A percentile compares a stretch with the other conserved stretches of the same genome.
Evolutionary conservation across 1,140 invertebrate species (phyloP).

Genomic region (Diprion similis): DNA sequence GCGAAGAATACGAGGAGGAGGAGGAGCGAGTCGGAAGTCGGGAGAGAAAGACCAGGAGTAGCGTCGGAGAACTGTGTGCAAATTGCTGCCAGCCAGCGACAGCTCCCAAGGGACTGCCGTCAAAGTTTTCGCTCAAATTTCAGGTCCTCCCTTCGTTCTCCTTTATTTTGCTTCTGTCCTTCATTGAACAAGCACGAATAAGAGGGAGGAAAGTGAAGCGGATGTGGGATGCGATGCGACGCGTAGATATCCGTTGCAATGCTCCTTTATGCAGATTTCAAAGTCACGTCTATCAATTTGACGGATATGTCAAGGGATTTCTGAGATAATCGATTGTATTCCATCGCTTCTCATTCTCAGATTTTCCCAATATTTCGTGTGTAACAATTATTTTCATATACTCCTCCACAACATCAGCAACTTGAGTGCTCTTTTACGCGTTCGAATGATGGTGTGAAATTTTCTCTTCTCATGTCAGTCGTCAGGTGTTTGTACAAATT

Average conservation of each 20-base stretch:
- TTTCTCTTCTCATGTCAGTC: too few relatives aligned
- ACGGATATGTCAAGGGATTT: too few relatives aligned
- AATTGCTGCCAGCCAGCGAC: slow-evolving; percentile 1
- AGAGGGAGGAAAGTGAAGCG: neutral
- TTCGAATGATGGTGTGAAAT: too few relatives aligned
- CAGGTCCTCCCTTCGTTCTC: neutral
- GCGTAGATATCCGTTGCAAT: neutral
- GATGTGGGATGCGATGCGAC: neutral
- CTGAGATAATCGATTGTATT: too few relatives aligned
- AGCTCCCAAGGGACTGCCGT: neutral
- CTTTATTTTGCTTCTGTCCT: neutral
- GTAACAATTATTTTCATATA: too few relatives aligned
- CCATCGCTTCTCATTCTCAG: too few relatives aligned
- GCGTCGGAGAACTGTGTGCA: neutral
- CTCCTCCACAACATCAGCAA: too few relatives aligned
- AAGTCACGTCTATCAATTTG: neutral
- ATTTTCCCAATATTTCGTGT: too few relatives aligned
- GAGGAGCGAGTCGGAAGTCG: too few relatives aligned
- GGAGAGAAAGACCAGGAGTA: too few relatives aligned
- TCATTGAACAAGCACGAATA: neutral
- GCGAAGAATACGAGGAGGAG: neutral
- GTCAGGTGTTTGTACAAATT: too few relatives aligned
- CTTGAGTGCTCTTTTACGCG: too few relatives aligned
- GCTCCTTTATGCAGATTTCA: slow-evolving; percentile 31
- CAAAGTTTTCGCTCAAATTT: slow-evolving; percentile 2